phyloP scores from a whole-genome alignment of 2,888 invertebrate genomes.

The Acrobasis repandana region DNA sequence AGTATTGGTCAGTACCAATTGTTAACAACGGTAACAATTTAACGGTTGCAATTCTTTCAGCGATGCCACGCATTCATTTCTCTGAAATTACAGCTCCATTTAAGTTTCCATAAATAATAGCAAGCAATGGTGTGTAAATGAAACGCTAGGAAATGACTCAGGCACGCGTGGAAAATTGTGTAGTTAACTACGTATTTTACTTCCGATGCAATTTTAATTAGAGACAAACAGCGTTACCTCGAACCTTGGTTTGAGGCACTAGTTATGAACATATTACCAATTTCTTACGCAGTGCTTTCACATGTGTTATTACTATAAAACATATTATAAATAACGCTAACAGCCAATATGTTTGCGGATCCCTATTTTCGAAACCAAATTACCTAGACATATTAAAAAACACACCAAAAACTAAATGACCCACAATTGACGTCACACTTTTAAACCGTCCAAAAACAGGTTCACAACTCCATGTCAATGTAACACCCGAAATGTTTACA shows the following conservation, averaged over 20 bases:
- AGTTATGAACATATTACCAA: no score
- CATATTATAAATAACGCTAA: no score
- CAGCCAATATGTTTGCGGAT: no score
- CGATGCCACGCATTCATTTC: neutral
- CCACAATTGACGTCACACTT: neutral
- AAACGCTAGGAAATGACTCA: neutral
- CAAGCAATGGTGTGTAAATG: conserved; percentile 7
- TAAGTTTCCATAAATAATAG: neutral
- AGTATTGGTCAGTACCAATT: no score
- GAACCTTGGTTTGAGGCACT: no score
- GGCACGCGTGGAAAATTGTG: conserved; percentile 2
- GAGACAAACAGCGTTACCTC: no score
- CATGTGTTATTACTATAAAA: no score
- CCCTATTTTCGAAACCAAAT: no score
- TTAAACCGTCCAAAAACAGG: neutral
- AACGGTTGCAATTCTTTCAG: no score
- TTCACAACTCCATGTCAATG: neutral
- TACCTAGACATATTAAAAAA: no score
- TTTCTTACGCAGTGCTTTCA: no score
- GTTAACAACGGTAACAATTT: no score
- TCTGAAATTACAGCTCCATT: neutral
- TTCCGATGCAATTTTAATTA: conserved; percentile 13
- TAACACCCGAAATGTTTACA: conserved; percentile 1
- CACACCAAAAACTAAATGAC: neutral
- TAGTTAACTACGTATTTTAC: conserved; percentile 6